Conservation (phyloP, 1,140 invertebrate species). For the Tetramorium parvispinum region DNA sequence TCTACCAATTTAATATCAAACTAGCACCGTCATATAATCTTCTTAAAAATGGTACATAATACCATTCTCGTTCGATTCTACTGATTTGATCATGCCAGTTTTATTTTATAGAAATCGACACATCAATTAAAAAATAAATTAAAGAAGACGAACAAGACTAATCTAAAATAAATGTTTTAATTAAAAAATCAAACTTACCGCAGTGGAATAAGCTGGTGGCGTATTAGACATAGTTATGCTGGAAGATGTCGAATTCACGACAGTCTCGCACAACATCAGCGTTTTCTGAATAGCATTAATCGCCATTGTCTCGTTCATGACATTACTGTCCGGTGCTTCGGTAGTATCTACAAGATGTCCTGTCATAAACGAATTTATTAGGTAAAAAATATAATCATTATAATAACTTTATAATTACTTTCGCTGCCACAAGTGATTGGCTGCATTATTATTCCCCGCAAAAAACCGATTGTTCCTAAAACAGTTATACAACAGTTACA, state of each 20-base stretch:
- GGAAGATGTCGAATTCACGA: constrained; percentile 88
- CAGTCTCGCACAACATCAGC: constrained; percentile 93
- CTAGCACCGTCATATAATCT: no score
- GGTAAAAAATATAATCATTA: constrained; percentile 60
- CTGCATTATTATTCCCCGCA: background rate
- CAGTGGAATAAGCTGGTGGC: constrained; percentile 89
- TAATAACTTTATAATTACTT: constrained; percentile 56
- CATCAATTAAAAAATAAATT: background rate
- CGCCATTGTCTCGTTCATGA: constrained; percentile 91
- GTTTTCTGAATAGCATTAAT: constrained; percentile 96
- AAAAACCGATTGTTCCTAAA: background rate
- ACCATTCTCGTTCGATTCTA: no score
- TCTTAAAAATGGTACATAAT: no score
- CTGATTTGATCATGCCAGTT: no score
- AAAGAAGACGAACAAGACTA: background rate
- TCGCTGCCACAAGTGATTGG: background rate
- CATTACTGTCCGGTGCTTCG: constrained; percentile 84
- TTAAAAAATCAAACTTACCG: constrained; percentile 84
- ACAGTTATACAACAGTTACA: background rate
- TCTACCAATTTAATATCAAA: no score
- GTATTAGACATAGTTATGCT: constrained; percentile 87
- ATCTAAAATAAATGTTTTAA: background rate
- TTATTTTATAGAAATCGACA: no score
- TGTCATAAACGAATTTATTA: constrained; percentile 79
- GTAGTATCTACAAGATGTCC: constrained; percentile 85